Evolutionary conservation across 2,888 invertebrate species (phyloP), one percentile per base, ranked within the genome.

Genomic region (Xanthorhoe spadicearia): DNA sequence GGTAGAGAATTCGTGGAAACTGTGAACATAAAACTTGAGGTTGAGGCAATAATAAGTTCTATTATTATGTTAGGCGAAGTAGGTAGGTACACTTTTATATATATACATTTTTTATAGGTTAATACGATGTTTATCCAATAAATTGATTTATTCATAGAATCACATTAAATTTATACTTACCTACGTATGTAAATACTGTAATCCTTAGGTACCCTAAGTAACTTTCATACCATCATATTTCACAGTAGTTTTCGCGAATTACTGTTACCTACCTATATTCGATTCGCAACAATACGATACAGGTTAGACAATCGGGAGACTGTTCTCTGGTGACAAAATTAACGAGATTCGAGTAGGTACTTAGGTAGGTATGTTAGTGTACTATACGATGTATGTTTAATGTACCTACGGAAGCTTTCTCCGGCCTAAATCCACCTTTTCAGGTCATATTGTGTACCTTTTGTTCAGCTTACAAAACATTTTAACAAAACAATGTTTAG

Each of bases 381-480:
- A n/a, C n/a, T n/a, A n/a, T 38, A 46, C 15, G 6, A 10, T 38
- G 10, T 46, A 46, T 15, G 15, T 15, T 10, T 7, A 3, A 5
- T 46, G 1, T 6, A 46, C 15, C n/a, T n/a, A n/a, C n/a, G 4
- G 4, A 46, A 46, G 46, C 46, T 46, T 46, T 46, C 46, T 46
- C 46, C 48, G 48, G 7, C 15, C 46, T 46, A 46, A n/a, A 46
- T 46, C 1, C n/a, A 55, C 49, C 28, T 43, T 66, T 69, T 69
- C 64, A 58, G 53, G 53, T 55, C 55, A n/a, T n/a, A n/a, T 63
- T 70, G 67, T 62, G 50, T 52, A 23, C 51, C 55, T 66, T 58
- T 73, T 71, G 73, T 73, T 65, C 53, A 15, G 50, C 62, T 68
- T 62, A 64, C 68, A 64, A 71, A 70, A 71, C 66, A 66, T 70